Percentiles rank a stretch among this genome's conserved stretches.
Conservation (phyloP, 2,797 vertebrate genomes). For the Macropus fuliginosus region DNA sequence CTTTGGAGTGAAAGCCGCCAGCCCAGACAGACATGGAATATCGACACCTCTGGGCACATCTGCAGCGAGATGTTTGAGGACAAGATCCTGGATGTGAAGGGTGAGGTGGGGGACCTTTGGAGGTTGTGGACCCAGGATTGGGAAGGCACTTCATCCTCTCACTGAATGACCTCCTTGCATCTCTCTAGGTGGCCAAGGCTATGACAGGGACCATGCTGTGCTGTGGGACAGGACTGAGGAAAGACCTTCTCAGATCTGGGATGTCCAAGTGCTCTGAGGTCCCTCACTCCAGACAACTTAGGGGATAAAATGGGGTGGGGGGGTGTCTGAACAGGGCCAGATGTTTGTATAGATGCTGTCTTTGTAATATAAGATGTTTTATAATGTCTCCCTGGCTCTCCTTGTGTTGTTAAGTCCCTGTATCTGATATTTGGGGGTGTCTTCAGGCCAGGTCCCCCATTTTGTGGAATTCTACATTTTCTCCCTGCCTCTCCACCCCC, state of each 20-base stretch:
- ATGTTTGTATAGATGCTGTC: conserved; percentile 64
- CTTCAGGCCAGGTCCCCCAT: not conserved
- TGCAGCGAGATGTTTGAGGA: conserved; percentile 90
- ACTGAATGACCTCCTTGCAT: not conserved
- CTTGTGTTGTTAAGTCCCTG: conserved; percentile 22
- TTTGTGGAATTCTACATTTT: not conserved
- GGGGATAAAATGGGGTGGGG: not conserved
- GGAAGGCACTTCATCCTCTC: not conserved
- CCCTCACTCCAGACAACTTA: not conserved
- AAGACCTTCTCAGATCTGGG: conserved; percentile 90
- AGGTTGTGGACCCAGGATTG: not conserved
- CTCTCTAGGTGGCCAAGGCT: conserved; percentile 89
- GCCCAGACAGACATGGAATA: conserved; percentile 92
- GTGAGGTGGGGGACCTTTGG: conserved; percentile 79
- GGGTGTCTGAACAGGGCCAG: not conserved
- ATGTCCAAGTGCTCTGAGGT: conserved; percentile 87
- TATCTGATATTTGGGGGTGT: not conserved
- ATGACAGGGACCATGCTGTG: conserved; percentile 92
- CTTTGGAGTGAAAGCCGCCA: conserved; percentile 92
- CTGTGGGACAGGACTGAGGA: conserved; percentile 88
- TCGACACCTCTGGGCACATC: conserved; percentile 87
- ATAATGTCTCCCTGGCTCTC: conserved; percentile 21
- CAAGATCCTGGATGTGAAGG: conserved; percentile 93
- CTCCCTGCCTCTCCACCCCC: no score
- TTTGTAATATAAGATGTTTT: conserved; percentile 75